A percentile compares a stretch with the other conserved stretches of the same genome.
phyloP scores from a whole-genome alignment of 2,797 vertebrate genomes.

The Mormyrus hasselquistii region DNA sequence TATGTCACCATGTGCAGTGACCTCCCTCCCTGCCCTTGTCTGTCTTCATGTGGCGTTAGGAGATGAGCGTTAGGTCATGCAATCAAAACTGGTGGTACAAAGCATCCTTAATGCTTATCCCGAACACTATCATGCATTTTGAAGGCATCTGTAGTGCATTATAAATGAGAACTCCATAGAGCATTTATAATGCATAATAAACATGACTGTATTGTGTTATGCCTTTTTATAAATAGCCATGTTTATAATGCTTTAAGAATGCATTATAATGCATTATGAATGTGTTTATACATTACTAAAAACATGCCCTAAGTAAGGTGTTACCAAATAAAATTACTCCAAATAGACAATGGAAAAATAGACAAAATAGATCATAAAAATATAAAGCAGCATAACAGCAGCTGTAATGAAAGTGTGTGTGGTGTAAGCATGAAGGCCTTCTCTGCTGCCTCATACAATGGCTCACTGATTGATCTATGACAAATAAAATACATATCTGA shows the following conservation, averaged over 20 bases:
- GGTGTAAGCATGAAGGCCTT: not conserved
- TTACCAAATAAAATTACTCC: not conserved
- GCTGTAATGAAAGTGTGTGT: not conserved
- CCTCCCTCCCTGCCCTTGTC: conserved; percentile 18
- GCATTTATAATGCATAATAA: not conserved
- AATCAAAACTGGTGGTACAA: not conserved
- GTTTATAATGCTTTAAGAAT: not conserved
- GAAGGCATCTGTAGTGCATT: not conserved
- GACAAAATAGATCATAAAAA: not conserved
- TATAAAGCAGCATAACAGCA: not conserved
- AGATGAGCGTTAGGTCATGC: conserved; percentile 27
- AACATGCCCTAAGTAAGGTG: not conserved
- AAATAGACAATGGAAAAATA: not conserved
- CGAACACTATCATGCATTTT: not conserved
- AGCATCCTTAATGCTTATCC: not conserved
- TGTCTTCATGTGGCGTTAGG: conserved; percentile 7
- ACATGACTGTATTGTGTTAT: not conserved
- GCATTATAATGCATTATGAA: not conserved
- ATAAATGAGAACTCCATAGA: not conserved
- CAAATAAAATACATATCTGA: not conserved
- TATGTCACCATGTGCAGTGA: conserved; percentile 42
- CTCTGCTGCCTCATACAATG: not conserved
- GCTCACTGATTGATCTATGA: not conserved
- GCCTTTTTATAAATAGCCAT: not conserved
- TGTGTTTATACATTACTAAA: not conserved